Percentiles rank a stretch among this genome's conserved stretches.
phyloP scores from a whole-genome alignment of 1,140 invertebrate species.

The Pomacea maculata region DNA sequence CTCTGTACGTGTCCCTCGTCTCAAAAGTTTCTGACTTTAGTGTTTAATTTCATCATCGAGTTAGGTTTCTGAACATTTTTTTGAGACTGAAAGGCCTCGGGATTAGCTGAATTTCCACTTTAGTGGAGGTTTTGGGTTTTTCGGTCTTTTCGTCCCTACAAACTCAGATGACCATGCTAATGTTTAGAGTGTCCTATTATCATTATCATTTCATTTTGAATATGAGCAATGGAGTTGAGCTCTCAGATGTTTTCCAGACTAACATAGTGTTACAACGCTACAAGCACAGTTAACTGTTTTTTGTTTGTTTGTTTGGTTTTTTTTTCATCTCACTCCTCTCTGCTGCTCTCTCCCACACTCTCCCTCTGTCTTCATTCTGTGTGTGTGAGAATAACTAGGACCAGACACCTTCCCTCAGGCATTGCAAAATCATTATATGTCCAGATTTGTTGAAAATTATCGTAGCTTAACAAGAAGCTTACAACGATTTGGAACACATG shows the following conservation, averaged over 20 bases:
- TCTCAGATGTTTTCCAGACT: too few relatives aligned
- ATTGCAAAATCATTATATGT: too few relatives aligned
- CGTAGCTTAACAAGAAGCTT: too few relatives aligned
- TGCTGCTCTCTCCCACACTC: neutral
- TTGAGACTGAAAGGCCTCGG: too few relatives aligned
- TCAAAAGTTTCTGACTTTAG: too few relatives aligned
- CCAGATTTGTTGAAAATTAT: too few relatives aligned
- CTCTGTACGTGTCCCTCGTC: too few relatives aligned
- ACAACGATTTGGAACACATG: too few relatives aligned
- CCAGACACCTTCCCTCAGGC: too few relatives aligned
- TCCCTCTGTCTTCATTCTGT: neutral
- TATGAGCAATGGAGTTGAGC: neutral
- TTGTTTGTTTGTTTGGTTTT: neutral
- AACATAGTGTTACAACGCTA: neutral
- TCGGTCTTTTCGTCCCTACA: neutral
- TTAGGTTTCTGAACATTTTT: too few relatives aligned
- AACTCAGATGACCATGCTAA: neutral
- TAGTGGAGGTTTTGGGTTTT: neutral
- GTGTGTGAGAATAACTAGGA: too few relatives aligned
- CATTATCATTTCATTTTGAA: neutral
- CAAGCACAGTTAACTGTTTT: neutral
- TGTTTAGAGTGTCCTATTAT: neutral
- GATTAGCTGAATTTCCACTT: neutral
- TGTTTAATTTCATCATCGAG: too few relatives aligned
- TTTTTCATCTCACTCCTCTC: neutral